Base-by-base conservation (phyloP, 2,113 vertebrate genomes). In the Miniopterus natalensis region DNA sequence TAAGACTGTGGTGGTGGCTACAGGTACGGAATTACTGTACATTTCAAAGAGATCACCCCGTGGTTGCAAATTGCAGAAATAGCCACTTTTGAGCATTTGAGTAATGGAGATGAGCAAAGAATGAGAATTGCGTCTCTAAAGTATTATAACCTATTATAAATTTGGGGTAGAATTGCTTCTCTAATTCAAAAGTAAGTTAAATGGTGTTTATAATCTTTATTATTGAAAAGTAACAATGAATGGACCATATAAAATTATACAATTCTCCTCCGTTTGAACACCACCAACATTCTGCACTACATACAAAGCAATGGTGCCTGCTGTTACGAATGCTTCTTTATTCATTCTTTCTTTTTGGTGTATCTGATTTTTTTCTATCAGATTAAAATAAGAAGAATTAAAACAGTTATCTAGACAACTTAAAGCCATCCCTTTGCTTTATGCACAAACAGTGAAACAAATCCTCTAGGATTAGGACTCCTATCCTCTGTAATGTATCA, bases 191-290 rank as follows among this genome's bases (percentile, higher is more conserved):
- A 13, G 79, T 81, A 49, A 66, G 8, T 23, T 63, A 78, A 85
- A 36, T 84, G n/a, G 20, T 80, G 57, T 93, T 87, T 71, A 53
- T 78, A 23, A 89, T 63, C 51, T 85, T 95, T 68, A 73, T 81
- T 81, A 75, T 9, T 89, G 17, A 78, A 93, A 93, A 87, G 8
- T 14, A 87, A 59, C 23, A 87, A 40, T 49, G 61, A 86, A 68
- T 25, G 5, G 27, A 6, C 8, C 45, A 18, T 49, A 63, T 75
- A 74, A 83, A 92, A 89, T 17, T 74, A 2, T 61, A 68, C 31
- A 51, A 18, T 80, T 94, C 91, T 88, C 79, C 51, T 87, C 36
- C 40, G 31, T 88, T 78, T 20, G 42, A 85, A 23, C 7, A 85
- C 6, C 12, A 75, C 36, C 57, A 91, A 45, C 31, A 92, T 85